These are phyloP conservation scores for Onychostruthus taczanowskii DNA, from an alignment of 2,113 vertebrate species.

Conservation along the genomic window DNA sequence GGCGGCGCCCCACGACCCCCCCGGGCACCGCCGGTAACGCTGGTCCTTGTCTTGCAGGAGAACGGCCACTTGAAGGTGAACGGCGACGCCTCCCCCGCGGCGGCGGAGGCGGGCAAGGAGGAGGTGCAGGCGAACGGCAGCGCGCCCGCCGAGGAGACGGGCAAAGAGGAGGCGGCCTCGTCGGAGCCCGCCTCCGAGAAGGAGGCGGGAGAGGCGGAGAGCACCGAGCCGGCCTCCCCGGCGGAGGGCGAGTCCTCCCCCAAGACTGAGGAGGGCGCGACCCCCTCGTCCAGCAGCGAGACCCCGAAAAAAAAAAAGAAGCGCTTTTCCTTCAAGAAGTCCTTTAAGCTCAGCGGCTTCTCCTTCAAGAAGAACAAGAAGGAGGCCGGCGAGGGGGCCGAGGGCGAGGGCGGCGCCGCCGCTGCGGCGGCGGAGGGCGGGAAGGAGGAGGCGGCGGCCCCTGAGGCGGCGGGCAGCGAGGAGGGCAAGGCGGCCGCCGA, in stretches of 20 bases:
- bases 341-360: slow-evolving; percentile 95
- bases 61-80: slow-evolving; percentile 89
- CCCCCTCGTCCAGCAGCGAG: slow-evolving; percentile 85
- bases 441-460: slow-evolving; percentile 62
- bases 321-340: slow-evolving; percentile 96
- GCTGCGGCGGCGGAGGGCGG: slow-evolving; percentile 67
- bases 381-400: slow-evolving; percentile 82
- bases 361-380: slow-evolving; percentile 98
- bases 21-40: neutral
- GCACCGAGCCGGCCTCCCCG: slow-evolving; percentile 78
- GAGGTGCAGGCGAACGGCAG: slow-evolving; percentile 89
- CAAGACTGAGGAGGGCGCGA: slow-evolving; percentile 76
- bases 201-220: slow-evolving; percentile 69
- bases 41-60: slow-evolving; percentile 76
- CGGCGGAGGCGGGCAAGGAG: slow-evolving; percentile 81
- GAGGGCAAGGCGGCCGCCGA: slow-evolving; percentile 57
- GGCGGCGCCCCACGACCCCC: neutral
- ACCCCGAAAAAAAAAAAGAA: slow-evolving; percentile 98
- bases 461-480: slow-evolving; percentile 59
- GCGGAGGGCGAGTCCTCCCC: slow-evolving; percentile 79
- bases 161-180: slow-evolving; percentile 43
- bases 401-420: slow-evolving; percentile 74
- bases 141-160: slow-evolving; percentile 79
- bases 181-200: slow-evolving; percentile 64
- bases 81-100: slow-evolving; percentile 81